phyloP scores from a whole-genome alignment of 1,140 invertebrate species.

The Drosophila ogumai region DNA sequence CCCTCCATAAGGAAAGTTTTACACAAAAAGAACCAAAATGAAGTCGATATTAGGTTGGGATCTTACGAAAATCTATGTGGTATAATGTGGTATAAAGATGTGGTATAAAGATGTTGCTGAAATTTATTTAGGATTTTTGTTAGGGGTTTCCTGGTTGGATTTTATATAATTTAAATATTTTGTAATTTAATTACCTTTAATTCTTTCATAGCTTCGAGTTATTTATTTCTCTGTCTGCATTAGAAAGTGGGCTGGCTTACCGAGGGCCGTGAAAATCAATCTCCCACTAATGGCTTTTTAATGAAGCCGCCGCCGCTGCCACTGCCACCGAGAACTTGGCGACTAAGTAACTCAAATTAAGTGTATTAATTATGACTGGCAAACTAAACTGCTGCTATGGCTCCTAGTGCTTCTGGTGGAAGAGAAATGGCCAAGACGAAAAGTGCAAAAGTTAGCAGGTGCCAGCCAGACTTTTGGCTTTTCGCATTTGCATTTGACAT shows the following conservation, averaged over 20 bases:
- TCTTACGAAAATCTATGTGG: too few relatives aligned
- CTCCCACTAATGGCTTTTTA: slow-evolving; percentile 75
- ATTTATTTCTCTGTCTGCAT: slow-evolving; percentile 17
- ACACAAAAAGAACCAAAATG: slow-evolving; percentile 5
- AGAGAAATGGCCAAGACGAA: slow-evolving; percentile 35
- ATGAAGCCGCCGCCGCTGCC: slow-evolving; percentile 50
- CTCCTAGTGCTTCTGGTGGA: not conserved
- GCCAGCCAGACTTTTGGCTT: slow-evolving; percentile 56
- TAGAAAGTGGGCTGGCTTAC: slow-evolving; percentile 15
- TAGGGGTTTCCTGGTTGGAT: too few relatives aligned
- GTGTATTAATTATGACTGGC: slow-evolving; percentile 79
- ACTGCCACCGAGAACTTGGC: slow-evolving; percentile 44
- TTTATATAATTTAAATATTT: not conserved
- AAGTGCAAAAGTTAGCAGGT: slow-evolving; percentile 69
- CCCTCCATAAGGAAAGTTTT: slow-evolving; percentile 50
- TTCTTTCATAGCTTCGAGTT: not conserved
- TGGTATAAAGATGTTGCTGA: not conserved
- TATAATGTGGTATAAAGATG: not conserved
- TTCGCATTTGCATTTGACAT: slow-evolving; percentile 80
- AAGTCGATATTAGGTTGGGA: not conserved
- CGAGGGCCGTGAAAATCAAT: slow-evolving; percentile 18
- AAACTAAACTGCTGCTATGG: slow-evolving; percentile 17
- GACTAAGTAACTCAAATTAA: slow-evolving; percentile 74
- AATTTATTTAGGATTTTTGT: too few relatives aligned
- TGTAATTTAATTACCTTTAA: not conserved